Conservation (phyloP, 2,113 vertebrate genomes). For the Apeltes quadracus region DNA sequence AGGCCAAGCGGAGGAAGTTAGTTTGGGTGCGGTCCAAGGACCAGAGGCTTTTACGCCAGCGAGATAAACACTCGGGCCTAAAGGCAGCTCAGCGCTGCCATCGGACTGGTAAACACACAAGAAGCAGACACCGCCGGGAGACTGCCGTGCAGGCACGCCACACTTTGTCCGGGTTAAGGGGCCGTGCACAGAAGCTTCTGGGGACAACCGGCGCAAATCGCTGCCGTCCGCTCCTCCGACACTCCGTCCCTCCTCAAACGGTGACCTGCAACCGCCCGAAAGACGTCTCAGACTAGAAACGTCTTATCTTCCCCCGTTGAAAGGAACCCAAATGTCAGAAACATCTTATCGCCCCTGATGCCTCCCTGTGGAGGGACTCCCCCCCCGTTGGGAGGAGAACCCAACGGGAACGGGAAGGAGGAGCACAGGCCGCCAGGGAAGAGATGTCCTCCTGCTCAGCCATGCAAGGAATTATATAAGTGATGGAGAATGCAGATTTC, state of each 20-base stretch:
- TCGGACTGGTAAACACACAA: slow-evolving; percentile 43
- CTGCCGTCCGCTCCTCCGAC: background rate
- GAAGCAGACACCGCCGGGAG: slow-evolving; percentile 31
- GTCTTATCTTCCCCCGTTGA: background rate
- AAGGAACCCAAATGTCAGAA: background rate
- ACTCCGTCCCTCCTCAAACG: background rate
- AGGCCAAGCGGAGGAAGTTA: slow-evolving; percentile 66
- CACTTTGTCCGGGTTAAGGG: no score
- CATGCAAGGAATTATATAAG: background rate
- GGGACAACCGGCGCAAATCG: background rate
- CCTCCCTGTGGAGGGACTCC: slow-evolving; percentile 4
- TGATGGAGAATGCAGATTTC: background rate
- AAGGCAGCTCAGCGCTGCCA: slow-evolving; percentile 55
- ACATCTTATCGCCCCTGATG: background rate
- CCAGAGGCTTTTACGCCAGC: slow-evolving; percentile 52
- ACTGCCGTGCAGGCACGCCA: no score
- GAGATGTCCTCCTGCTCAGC: background rate
- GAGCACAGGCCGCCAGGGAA: no score
- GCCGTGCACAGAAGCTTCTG: background rate
- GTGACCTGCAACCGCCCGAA: background rate
- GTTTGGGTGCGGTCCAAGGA: slow-evolving; percentile 61
- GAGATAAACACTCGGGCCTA: slow-evolving; percentile 62
- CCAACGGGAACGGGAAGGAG: slow-evolving; percentile 1
- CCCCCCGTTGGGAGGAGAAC: slow-evolving; percentile 13
- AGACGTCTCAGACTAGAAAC: background rate